phyloP scores from a whole-genome alignment of 2,797 vertebrate species.

The Falco biarmicus region DNA sequence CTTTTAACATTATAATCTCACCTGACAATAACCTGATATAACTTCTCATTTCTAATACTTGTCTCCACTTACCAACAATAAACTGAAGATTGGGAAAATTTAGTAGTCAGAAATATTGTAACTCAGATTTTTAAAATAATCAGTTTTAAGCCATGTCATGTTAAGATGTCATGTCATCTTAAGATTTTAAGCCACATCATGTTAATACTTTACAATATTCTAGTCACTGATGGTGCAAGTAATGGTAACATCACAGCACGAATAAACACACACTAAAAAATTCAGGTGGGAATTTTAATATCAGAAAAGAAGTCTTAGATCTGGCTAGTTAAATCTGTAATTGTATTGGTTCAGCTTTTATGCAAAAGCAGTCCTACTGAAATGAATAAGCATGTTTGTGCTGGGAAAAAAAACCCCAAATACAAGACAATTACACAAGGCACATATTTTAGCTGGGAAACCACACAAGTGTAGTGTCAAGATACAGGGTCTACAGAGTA shows the following conservation, averaged over 20 bases:
- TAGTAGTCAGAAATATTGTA: not conserved
- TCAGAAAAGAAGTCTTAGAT: not conserved
- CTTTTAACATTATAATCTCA: not conserved
- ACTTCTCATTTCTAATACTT: not conserved
- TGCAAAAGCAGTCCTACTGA: not conserved
- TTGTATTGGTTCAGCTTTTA: not conserved
- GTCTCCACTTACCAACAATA: not conserved
- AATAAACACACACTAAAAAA: not conserved
- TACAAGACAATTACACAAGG: not conserved
- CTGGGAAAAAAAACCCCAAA: not conserved
- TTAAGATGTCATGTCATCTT: not conserved
- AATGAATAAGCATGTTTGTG: not conserved
- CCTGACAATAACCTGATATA: not conserved
- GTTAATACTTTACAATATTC: not conserved
- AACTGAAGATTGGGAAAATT: not conserved
- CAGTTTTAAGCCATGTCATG: not conserved
- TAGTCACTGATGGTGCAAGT: not conserved
- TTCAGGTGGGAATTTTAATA: not conserved
- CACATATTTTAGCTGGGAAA: not conserved
- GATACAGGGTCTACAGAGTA: not conserved
- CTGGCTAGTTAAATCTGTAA: not conserved
- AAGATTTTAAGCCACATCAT: not conserved
- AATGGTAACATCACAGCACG: not conserved
- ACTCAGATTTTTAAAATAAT: not conserved
- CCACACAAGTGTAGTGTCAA: not conserved